Conservation (phyloP, 2,797 vertebrate genomes). For the Propithecus perrieri region DNA sequence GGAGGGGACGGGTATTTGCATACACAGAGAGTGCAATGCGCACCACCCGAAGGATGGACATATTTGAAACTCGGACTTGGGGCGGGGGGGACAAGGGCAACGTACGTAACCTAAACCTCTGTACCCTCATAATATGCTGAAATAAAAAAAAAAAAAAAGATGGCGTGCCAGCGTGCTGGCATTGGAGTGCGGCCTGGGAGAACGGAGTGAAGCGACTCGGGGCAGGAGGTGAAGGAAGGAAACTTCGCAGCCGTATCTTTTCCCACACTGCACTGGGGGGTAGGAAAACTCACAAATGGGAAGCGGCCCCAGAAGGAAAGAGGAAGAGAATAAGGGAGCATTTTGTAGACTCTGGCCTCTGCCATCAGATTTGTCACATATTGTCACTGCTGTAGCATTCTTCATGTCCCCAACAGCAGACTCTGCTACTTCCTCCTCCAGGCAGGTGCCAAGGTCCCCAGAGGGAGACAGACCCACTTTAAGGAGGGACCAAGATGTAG, state of each 20-base stretch:
- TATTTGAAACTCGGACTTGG: too few relatives aligned
- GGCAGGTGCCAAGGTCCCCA: not conserved
- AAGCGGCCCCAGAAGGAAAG: not conserved
- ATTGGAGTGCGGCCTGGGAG: not conserved
- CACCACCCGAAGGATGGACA: too few relatives aligned
- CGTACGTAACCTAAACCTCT: too few relatives aligned
- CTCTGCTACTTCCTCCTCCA: not conserved
- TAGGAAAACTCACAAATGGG: not conserved
- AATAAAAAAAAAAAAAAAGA: too few relatives aligned
- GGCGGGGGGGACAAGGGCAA: too few relatives aligned
- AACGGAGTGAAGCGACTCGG: rapidly evolving
- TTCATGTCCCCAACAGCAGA: not conserved
- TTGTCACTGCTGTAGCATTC: not conserved
- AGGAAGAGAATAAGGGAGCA: not conserved
- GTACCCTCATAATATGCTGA: too few relatives aligned
- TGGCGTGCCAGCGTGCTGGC: rapidly evolving
- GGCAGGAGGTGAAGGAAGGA: not conserved
- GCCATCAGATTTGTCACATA: not conserved
- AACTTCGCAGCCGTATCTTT: not conserved
- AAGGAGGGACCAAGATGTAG: not conserved
- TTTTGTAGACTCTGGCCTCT: not conserved
- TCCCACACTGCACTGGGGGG: not conserved
- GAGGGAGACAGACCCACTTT: not conserved
- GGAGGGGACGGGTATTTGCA: too few relatives aligned
- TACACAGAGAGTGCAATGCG: too few relatives aligned